A percentile compares a stretch with the other conserved stretches of the same genome.
These are phyloP conservation scores for Notoglanidium macrostoma DNA, from an alignment of 2,797 vertebrate species.

Conservation along the genomic window DNA sequence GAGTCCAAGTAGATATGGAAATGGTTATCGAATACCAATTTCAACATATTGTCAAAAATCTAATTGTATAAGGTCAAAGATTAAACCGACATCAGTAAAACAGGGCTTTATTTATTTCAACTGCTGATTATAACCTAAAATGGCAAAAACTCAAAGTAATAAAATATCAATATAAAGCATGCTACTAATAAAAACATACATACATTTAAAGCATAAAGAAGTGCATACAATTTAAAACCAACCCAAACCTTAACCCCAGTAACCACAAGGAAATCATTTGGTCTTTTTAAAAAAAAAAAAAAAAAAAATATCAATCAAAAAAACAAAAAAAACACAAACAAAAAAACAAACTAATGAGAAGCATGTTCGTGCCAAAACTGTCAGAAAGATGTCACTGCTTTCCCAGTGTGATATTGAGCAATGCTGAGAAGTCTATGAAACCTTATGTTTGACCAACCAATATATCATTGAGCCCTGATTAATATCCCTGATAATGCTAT, in stretches of 20 bases:
- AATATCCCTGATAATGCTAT: neutral
- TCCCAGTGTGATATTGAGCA: neutral
- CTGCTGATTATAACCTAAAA: neutral
- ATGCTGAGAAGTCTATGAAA: neutral
- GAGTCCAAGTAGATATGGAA: neutral
- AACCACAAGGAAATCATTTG: neutral
- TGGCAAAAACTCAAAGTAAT: neutral
- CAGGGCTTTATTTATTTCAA: neutral
- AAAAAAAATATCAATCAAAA: no score
- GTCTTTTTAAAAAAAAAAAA: neutral
- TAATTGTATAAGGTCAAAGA: neutral
- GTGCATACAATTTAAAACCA: neutral
- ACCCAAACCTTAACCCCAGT: neutral
- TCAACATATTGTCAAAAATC: neutral
- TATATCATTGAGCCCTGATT: neutral
- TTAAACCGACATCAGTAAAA: neutral
- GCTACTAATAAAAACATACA: neutral
- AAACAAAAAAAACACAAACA: neutral
- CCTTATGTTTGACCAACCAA: neutral
- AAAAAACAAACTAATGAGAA: neutral
- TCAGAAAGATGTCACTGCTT: neutral
- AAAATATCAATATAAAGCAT: neutral
- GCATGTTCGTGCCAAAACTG: neutral
- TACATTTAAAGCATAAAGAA: neutral
- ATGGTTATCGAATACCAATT: neutral